Evolutionary conservation across 2,113 vertebrate genomes (phyloP).

Genomic region (Entelurus aequoreus): DNA sequence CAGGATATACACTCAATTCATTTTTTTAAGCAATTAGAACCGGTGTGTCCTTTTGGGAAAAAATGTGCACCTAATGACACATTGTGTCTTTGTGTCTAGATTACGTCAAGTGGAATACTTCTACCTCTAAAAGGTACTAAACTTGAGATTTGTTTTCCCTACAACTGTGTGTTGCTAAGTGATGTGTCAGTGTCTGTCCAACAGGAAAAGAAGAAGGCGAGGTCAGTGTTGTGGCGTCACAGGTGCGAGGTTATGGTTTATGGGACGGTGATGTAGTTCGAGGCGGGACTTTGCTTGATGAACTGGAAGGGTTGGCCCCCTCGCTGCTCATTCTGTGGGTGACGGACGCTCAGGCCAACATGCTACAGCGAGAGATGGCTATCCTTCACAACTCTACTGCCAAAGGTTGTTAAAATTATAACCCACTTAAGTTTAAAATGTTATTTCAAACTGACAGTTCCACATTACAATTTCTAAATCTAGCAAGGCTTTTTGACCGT

Average conservation of each 20-base stretch:
- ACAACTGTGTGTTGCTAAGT: background rate
- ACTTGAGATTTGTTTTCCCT: background rate
- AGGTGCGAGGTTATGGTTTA: slow-evolving; percentile 60
- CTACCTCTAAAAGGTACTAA: slow-evolving; percentile 57
- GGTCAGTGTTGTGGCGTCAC: slow-evolving; percentile 57
- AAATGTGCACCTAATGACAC: background rate
- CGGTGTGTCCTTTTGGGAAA: too few species aligned
- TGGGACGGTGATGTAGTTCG: slow-evolving; percentile 61
- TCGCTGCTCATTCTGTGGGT: slow-evolving; percentile 70
- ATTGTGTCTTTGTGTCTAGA: slow-evolving; percentile 26
- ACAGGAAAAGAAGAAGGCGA: slow-evolving; percentile 26
- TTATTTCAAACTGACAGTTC: too few species aligned
- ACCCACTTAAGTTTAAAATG: background rate
- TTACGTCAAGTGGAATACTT: slow-evolving; percentile 37
- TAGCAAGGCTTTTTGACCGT: too few species aligned
- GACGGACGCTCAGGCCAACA: slow-evolving; percentile 58
- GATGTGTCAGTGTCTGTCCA: background rate
- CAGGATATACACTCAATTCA: background rate
- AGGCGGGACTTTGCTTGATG: slow-evolving; percentile 33
- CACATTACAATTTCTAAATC: too few species aligned
- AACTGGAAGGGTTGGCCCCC: slow-evolving; percentile 46
- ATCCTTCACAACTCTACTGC: slow-evolving; percentile 12
- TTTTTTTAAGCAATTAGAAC: too few species aligned
- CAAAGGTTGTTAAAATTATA: slow-evolving; percentile 10
- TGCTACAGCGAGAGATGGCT: slow-evolving; percentile 61